Percentiles rank a stretch among this genome's conserved stretches.
phyloP scores from a whole-genome alignment of 2,888 invertebrate species.

The Fissipunctia ypsillon region DNA sequence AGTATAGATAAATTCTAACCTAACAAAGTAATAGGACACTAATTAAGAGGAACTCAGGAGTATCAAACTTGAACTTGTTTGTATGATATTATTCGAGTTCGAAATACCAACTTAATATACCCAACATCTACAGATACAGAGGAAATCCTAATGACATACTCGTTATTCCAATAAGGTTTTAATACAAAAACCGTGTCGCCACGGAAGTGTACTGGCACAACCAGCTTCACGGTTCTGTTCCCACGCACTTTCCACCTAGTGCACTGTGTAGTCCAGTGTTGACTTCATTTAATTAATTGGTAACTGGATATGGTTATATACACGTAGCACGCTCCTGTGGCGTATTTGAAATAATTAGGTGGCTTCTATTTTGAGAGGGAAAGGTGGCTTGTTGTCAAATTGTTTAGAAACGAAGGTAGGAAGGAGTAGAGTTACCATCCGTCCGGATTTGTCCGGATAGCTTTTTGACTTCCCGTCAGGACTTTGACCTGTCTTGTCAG shows the following conservation, averaged over 20 bases:
- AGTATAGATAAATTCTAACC: no score
- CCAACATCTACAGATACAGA: not conserved
- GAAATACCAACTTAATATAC: not conserved
- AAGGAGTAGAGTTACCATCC: not conserved
- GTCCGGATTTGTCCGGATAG: not conserved
- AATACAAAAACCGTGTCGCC: constrained; percentile 16
- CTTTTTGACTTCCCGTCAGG: not conserved
- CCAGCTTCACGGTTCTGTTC: constrained; percentile 29
- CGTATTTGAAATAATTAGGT: constrained; percentile 32
- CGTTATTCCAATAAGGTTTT: constrained; percentile 44
- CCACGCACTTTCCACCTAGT: constrained; percentile 54
- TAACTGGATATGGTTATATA: constrained; percentile 38
- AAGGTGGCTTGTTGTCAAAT: constrained; percentile 3
- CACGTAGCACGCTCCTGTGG: constrained; percentile 7
- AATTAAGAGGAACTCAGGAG: not conserved
- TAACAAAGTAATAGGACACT: not conserved
- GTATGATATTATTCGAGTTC: no score
- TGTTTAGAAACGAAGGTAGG: not conserved
- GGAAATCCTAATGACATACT: constrained; percentile 50
- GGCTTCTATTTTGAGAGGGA: constrained; percentile 15
- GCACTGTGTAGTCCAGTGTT: constrained; percentile 47
- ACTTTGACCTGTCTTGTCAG: not conserved
- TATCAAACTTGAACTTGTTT: not conserved
- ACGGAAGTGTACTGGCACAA: constrained; percentile 39
- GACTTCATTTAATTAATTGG: constrained; percentile 62